These are phyloP conservation scores for Orthosia incerta DNA, from an alignment of 2,888 invertebrate genomes.

Conservation along the genomic window DNA sequence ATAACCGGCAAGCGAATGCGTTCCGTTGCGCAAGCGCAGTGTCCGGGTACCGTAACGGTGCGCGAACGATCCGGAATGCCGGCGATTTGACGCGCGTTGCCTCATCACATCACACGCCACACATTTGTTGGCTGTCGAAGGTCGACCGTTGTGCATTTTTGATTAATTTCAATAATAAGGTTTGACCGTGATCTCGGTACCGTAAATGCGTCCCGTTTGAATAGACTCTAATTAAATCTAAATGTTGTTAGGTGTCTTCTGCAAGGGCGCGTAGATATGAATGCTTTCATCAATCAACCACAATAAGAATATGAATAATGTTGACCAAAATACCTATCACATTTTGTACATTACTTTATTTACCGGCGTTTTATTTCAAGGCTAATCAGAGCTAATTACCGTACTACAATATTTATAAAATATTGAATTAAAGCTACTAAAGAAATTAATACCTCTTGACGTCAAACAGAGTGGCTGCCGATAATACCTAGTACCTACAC, in stretches of 20 bases:
- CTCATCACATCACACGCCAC: slow-evolving; percentile 77
- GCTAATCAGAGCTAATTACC: background rate
- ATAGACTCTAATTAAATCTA: slow-evolving; percentile 43
- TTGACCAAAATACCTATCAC: too few species aligned
- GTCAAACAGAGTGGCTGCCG: slow-evolving; percentile 28
- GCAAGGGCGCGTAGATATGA: slow-evolving; percentile 21
- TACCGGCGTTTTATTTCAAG: background rate
- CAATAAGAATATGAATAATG: background rate
- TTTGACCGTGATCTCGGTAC: slow-evolving; percentile 38
- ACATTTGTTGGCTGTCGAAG: slow-evolving; percentile 71
- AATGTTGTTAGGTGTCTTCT: slow-evolving; percentile 20
- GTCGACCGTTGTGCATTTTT: slow-evolving; percentile 66
- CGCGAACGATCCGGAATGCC: slow-evolving; percentile 87
- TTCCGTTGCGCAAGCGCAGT: slow-evolving; percentile 84
- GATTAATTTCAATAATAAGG: slow-evolving; percentile 57
- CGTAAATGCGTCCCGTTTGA: slow-evolving; percentile 53
- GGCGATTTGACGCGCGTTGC: slow-evolving; percentile 87
- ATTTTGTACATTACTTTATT: too few species aligned
- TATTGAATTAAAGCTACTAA: slow-evolving; percentile 2
- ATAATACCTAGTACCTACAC: slow-evolving; percentile 20
- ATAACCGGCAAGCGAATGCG: slow-evolving; percentile 84
- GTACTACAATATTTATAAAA: background rate
- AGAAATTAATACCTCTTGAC: slow-evolving; percentile 35
- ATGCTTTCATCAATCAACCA: slow-evolving; percentile 10
- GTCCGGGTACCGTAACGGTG: slow-evolving; percentile 88